phyloP scores from a whole-genome alignment of 1,140 invertebrate genomes.

The Trypoxylus dichotomus region DNA sequence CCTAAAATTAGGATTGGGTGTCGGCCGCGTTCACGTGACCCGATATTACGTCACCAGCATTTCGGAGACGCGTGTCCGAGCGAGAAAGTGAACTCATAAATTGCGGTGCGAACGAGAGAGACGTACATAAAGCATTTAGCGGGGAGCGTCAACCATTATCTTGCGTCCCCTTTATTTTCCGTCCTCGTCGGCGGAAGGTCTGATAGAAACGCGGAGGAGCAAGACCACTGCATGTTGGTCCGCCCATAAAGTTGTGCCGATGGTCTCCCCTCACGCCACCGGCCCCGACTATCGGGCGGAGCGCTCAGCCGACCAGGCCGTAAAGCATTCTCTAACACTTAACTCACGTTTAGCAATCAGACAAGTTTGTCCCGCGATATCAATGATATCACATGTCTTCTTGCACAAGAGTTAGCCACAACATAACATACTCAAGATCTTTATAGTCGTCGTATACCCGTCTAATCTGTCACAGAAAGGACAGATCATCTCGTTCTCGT shows the following conservation, averaged over 20 bases:
- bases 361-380: slow-evolving; percentile 51
- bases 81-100: slow-evolving; percentile 50
- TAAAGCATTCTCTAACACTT: slow-evolving; percentile 55
- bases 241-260: slow-evolving; percentile 52
- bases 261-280: slow-evolving; percentile 38
- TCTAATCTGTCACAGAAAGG: not conserved
- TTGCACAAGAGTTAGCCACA: slow-evolving; percentile 27
- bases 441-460: not conserved
- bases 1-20: slow-evolving; percentile 49
- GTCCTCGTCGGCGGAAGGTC: slow-evolving; percentile 36
- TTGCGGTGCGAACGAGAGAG: slow-evolving; percentile 53
- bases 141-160: slow-evolving; percentile 55
- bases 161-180: slow-evolving; percentile 45
- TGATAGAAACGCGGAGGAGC: slow-evolving; percentile 13
- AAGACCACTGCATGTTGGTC: slow-evolving; percentile 41
- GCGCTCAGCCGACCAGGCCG: slow-evolving; percentile 43
- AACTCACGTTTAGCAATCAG: slow-evolving; percentile 54
- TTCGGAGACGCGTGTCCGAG: slow-evolving; percentile 45
- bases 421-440: slow-evolving; percentile 22
- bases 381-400: slow-evolving; percentile 48
- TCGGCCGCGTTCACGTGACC: slow-evolving; percentile 49
- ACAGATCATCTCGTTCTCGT: not conserved
- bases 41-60: slow-evolving; percentile 47
- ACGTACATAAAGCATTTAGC: slow-evolving; percentile 55
- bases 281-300: slow-evolving; percentile 45